Percentiles rank a stretch among this genome's conserved stretches.
phyloP scores from a whole-genome alignment of 2,888 invertebrate genomes.

The Rhamphomyia laevipes region DNA sequence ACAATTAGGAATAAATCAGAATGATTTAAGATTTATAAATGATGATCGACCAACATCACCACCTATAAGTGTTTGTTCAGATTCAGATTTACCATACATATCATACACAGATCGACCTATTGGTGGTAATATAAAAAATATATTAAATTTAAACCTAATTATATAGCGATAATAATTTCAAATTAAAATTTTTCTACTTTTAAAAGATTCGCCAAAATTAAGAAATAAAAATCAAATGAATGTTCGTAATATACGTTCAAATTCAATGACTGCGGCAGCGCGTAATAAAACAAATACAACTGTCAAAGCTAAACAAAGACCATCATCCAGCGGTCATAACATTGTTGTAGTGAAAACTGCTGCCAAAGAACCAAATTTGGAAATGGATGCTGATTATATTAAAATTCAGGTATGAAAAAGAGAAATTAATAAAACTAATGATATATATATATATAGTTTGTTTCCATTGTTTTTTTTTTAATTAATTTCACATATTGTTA shows the following conservation, averaged over 20 bases:
- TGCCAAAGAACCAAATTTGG: conserved; percentile 44
- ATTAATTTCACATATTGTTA: no score
- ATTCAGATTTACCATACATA: conserved; percentile 81
- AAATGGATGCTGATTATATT: conserved; percentile 62
- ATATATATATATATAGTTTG: no score
- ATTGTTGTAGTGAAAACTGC: conserved; percentile 76
- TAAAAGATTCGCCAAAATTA: conserved; percentile 68
- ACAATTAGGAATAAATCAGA: conserved; percentile 3
- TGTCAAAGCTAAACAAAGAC: conserved; percentile 33
- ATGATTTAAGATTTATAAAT: conserved; percentile 27
- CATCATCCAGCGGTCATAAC: conserved; percentile 48
- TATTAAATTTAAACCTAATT: background rate
- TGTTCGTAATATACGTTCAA: conserved; percentile 12
- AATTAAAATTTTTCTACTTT: conserved; percentile 11
- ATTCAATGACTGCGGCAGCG: conserved; percentile 9
- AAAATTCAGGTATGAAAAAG: conserved; percentile 45
- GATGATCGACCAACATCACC: conserved; percentile 57
- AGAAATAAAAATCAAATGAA: conserved; percentile 41
- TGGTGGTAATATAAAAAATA: conserved; percentile 45
- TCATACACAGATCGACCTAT: conserved; percentile 85
- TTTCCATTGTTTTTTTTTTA: no score
- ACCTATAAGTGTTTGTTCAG: conserved; percentile 78
- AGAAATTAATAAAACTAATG: no score
- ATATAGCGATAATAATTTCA: background rate
- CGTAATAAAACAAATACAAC: background rate